Percentiles rank a stretch among this genome's conserved stretches.
These are phyloP conservation scores for Erithacus rubecula DNA, from an alignment of 2,797 vertebrate species.

Conservation along the genomic window DNA sequence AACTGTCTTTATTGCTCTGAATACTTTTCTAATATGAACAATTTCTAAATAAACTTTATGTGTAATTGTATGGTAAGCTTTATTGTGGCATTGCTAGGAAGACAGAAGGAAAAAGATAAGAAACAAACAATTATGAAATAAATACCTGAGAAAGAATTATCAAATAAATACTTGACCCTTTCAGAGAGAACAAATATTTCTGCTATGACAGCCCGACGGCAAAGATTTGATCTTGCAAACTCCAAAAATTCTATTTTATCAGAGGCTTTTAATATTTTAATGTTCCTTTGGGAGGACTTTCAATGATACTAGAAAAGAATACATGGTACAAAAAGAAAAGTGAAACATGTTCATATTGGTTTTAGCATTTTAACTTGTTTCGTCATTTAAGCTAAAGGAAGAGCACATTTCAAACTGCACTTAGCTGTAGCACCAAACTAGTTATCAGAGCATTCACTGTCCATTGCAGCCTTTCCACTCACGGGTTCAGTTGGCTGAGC, in stretches of 20 bases:
- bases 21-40: not conserved
- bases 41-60: not conserved
- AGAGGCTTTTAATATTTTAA: not conserved
- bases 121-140: not conserved
- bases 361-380: not conserved
- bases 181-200: not conserved
- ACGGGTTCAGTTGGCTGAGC: not conserved
- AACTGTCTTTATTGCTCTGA: not conserved
- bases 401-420: not conserved
- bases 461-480: not conserved
- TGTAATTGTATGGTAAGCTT: not conserved
- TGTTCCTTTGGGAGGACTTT: not conserved
- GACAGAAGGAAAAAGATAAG: not conserved
- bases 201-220: not conserved
- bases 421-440: not conserved
- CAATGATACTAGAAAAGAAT: not conserved
- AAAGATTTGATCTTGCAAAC: not conserved
- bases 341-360: not conserved
- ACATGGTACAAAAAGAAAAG: not conserved
- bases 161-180: not conserved
- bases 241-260: not conserved
- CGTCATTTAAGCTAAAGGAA: not conserved
- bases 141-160: not conserved
- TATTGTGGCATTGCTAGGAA: not conserved
- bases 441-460: not conserved